These are phyloP conservation scores for Eupeodes luniger DNA, from an alignment of 2,888 invertebrate species.

Conservation along the genomic window DNA sequence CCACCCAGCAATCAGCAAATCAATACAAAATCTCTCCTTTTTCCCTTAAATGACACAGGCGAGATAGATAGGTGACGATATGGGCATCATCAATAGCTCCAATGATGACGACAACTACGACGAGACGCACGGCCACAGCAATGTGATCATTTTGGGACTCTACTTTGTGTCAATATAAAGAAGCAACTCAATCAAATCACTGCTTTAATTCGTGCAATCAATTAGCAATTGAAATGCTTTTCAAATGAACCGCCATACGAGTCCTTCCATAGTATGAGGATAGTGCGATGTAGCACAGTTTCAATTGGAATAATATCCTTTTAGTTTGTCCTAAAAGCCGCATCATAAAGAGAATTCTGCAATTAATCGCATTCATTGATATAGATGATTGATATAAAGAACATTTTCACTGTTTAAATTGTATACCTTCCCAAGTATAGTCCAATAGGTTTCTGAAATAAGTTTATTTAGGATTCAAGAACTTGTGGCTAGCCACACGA, in stretches of 20 bases:
- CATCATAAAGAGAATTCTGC: conserved; percentile 26
- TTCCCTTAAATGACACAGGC: conserved; percentile 26
- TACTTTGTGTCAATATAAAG: not conserved
- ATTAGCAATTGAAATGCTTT: conserved; percentile 57
- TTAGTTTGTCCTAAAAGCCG: not conserved
- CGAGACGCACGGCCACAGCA: not conserved
- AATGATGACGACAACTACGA: no score
- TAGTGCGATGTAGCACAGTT: not conserved
- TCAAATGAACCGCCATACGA: not conserved
- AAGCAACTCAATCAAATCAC: conserved; percentile 47
- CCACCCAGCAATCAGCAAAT: conserved; percentile 43
- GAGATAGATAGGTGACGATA: not conserved
- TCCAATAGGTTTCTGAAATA: no score
- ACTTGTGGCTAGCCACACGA: not conserved
- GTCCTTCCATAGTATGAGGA: no score
- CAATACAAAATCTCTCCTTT: conserved; percentile 44
- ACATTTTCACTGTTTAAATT: not conserved
- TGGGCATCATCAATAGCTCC: not conserved
- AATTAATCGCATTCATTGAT: conserved; percentile 50
- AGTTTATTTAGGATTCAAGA: no score
- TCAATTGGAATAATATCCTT: conserved; percentile 11
- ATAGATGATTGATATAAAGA: conserved; percentile 28
- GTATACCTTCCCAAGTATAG: not conserved
- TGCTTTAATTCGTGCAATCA: conserved; percentile 51
- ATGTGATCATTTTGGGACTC: not conserved